These are phyloP conservation scores for Orthonychiurus folsomi DNA, from an alignment of 2,888 invertebrate genomes.

Conservation along the genomic window DNA sequence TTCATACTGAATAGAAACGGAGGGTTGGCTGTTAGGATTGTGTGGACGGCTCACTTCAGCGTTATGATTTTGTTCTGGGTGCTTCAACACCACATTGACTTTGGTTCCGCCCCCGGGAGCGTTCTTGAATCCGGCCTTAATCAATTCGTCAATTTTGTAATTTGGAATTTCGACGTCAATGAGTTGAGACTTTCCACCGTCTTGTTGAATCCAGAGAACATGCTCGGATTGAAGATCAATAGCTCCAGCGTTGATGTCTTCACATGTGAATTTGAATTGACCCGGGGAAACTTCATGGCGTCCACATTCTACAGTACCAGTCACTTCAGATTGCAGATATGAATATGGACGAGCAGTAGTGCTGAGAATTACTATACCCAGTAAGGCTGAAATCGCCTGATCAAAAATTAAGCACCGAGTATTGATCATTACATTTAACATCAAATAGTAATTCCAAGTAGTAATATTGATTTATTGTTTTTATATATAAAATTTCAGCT, in stretches of 20 bases:
- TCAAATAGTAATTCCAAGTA: too few relatives aligned
- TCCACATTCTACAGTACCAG: conserved; percentile 5
- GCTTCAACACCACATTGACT: background rate
- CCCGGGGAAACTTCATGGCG: conserved; percentile 7
- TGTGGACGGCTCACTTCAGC: background rate
- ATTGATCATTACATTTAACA: too few relatives aligned
- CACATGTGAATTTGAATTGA: conserved; percentile 7
- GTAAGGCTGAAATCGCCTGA: too few relatives aligned
- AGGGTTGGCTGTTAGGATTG: background rate
- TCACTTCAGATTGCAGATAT: too few relatives aligned
- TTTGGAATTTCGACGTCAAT: background rate
- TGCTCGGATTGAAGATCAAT: conserved; percentile 3
- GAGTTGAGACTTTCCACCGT: background rate
- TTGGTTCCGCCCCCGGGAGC: background rate
- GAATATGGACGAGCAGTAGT: too few relatives aligned
- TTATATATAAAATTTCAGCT: too few relatives aligned
- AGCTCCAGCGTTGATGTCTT: background rate
- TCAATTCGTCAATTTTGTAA: background rate
- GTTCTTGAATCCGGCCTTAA: background rate
- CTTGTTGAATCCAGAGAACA: background rate
- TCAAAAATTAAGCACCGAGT: too few relatives aligned
- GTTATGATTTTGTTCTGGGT: background rate
- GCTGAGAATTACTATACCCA: too few relatives aligned
- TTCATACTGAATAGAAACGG: background rate
- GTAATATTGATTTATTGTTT: too few relatives aligned